Evolutionary conservation across 2,888 invertebrate genomes (phyloP).

Genomic region (Agrotis segetum): DNA sequence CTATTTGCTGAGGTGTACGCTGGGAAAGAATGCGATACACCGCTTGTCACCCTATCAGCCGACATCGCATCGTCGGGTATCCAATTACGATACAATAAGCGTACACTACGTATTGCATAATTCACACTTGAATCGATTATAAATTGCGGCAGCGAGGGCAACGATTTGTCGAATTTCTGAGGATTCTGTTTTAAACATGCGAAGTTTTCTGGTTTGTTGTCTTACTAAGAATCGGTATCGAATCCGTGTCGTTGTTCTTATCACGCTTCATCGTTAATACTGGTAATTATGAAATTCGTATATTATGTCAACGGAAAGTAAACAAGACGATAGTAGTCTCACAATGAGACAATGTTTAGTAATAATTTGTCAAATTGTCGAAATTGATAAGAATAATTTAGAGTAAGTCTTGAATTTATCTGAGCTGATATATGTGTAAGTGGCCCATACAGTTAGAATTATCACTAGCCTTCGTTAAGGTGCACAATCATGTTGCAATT

Average conservation of each 20-base stretch:
- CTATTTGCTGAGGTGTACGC: slow-evolving; percentile 60
- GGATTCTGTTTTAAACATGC: slow-evolving; percentile 20
- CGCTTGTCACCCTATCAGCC: slow-evolving; percentile 64
- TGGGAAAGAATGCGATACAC: slow-evolving; percentile 76
- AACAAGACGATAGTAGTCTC: slow-evolving; percentile 39
- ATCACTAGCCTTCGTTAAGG: slow-evolving; percentile 24
- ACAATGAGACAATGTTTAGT: slow-evolving; percentile 11
- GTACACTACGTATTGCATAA: slow-evolving; percentile 54
- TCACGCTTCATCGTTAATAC: slow-evolving; percentile 35
- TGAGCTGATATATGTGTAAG: slow-evolving; percentile 23
- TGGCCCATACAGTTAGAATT: slow-evolving; percentile 25
- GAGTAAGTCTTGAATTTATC: slow-evolving; percentile 14
- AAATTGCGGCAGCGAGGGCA: slow-evolving; percentile 16
- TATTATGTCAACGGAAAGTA: slow-evolving; percentile 31
- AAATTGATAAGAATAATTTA: slow-evolving; percentile 35
- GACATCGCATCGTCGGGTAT: slow-evolving; percentile 58
- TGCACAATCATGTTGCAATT: slow-evolving; percentile 35
- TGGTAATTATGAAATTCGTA: slow-evolving; percentile 20
- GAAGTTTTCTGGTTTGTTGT: slow-evolving; percentile 26
- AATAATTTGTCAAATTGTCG: slow-evolving; percentile 17
- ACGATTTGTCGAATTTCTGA: slow-evolving; percentile 13
- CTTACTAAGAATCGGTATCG: slow-evolving; percentile 26
- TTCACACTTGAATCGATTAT: slow-evolving; percentile 39
- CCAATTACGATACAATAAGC: slow-evolving; percentile 61
- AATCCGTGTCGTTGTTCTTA: slow-evolving; percentile 30